Evolutionary conservation across 2,888 invertebrate species (phyloP).

Genomic region (Margaritifera margaritifera): DNA sequence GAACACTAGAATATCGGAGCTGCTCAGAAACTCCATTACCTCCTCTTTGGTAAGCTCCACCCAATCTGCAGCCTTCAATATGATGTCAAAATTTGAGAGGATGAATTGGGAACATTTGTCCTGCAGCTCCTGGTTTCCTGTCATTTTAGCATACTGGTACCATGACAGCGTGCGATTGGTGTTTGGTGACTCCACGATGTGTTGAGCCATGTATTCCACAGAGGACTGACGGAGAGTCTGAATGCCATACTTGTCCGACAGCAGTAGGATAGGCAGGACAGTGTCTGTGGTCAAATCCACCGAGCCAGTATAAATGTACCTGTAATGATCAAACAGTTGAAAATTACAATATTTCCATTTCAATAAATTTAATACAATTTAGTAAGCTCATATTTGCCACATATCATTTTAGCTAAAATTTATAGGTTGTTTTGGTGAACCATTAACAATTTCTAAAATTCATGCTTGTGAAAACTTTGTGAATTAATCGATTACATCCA

Average conservation of each 20-base stretch:
- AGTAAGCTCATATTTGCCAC: too few relatives aligned
- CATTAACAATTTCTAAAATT: too few relatives aligned
- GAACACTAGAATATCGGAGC: conserved; percentile 58
- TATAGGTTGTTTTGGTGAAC: too few relatives aligned
- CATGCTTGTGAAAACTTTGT: too few relatives aligned
- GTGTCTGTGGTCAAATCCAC: conserved; percentile 55
- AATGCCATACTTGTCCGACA: conserved; percentile 62
- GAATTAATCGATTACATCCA: too few relatives aligned
- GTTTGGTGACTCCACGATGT: conserved; percentile 64
- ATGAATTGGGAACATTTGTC: conserved; percentile 59
- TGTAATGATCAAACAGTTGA: too few relatives aligned
- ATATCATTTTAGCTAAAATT: too few relatives aligned
- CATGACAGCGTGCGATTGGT: conserved; percentile 63
- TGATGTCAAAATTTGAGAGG: conserved; percentile 61
- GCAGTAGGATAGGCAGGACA: conserved; percentile 55
- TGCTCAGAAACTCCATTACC: conserved; percentile 56
- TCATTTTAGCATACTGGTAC: conserved; percentile 65
- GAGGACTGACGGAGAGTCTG: conserved; percentile 61
- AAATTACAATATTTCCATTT: too few relatives aligned
- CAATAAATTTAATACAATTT: too few relatives aligned
- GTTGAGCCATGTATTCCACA: conserved; percentile 60
- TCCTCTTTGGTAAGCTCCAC: conserved; percentile 48
- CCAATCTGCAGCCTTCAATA: conserved; percentile 62
- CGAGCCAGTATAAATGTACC: conserved; percentile 61
- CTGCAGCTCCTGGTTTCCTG: conserved; percentile 49